A percentile compares a stretch with the other conserved stretches of the same genome.
These are phyloP conservation scores for Lochmaea capreae DNA, from an alignment of 2,888 invertebrate genomes.

Conservation along the genomic window DNA sequence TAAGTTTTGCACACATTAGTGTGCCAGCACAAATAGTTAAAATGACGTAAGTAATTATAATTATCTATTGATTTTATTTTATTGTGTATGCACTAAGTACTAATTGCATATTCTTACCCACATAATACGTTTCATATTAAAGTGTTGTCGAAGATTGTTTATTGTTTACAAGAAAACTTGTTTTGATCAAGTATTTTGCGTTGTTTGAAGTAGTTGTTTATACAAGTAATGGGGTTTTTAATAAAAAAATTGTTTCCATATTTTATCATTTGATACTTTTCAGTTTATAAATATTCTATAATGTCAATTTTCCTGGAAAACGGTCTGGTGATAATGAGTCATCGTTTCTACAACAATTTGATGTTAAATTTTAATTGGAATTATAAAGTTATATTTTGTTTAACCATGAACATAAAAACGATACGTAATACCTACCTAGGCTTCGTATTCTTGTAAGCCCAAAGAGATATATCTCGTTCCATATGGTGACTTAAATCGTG, in stretches of 20 bases:
- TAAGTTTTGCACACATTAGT: constrained; percentile 78
- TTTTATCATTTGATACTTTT: background rate
- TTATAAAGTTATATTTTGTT: background rate
- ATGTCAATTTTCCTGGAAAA: background rate
- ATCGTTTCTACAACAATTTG: background rate
- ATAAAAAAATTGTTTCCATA: no score
- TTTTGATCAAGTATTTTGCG: background rate
- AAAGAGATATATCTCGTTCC: background rate
- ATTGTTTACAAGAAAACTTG: background rate
- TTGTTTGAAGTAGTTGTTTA: background rate
- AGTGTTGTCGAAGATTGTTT: background rate
- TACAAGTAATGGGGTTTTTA: no score
- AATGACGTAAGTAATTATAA: constrained; percentile 74
- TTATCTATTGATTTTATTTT: background rate
- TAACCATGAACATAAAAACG: no score
- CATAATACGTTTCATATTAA: background rate
- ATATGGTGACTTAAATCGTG: background rate
- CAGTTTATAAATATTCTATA: background rate
- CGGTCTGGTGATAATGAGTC: background rate
- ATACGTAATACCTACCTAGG: no score
- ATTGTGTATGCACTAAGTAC: background rate
- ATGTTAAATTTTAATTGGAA: background rate
- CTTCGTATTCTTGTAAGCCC: background rate
- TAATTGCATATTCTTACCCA: background rate
- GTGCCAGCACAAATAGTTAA: constrained; percentile 73